Evolutionary conservation across 2,888 invertebrate species (phyloP), one percentile per base, ranked within the genome.

Genomic region (Dasysyrphus tricinctus): DNA sequence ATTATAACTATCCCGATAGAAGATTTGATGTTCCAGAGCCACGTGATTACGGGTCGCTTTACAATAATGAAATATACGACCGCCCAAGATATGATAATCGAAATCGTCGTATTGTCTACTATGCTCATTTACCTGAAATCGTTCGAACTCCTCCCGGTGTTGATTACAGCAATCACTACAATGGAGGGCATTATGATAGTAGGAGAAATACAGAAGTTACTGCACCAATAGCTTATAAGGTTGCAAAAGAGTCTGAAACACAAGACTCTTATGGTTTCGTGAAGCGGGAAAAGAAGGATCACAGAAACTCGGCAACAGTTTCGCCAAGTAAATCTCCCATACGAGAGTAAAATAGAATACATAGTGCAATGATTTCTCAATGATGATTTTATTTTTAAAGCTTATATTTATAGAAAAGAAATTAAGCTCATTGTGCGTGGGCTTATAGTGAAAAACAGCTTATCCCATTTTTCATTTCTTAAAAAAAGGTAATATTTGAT

Each of bases 81-180:
- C 91, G 91, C 88, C 89, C 92, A 89, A 73, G 11, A 11, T 84
- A 87, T 42, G 76, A 77, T 0, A 69, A 49, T 32, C 87, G 83
- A 5, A 78, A 88, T 73, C 90, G 92, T 89, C 93, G 96, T 79
- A 95, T 95, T 74, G 95, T 96, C 77, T 96, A 96, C 90, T 96
- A 96, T 88, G 95, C 96, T 0, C 95, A 95, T 90, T 91, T 96
- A 37, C 96, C 96, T 11, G 96, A 96, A 91, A 94, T 95, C 5
- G 94, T 95, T 0, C 93, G 95, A 72, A 94, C 94, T 29, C 94
- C 94, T 24, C 94, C 94, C 16, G 94, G 94, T 88, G 92, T 93
- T 8, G 82, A 83, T 57, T 82, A 88, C 6, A 94, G 94, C 78
- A 89, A 91, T 74, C 88, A 89, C 37, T 91, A 93, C 79, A 89